Evolutionary conservation across 1,140 invertebrate genomes (phyloP).

Genomic region (Zaprionus vittiger): DNA sequence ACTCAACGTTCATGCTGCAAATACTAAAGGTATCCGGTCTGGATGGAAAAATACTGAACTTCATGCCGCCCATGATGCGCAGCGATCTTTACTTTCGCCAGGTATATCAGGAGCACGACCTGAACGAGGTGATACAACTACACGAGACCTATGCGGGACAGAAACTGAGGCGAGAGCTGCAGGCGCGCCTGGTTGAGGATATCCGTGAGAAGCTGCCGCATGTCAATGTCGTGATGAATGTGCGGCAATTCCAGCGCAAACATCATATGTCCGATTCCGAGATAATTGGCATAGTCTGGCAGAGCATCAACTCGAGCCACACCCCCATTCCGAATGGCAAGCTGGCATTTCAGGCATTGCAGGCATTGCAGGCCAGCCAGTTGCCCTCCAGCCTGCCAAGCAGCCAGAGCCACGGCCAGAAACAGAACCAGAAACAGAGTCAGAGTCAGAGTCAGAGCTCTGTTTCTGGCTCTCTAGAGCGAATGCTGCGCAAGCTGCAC

Average conservation of each 20-base stretch:
- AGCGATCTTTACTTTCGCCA: constrained; percentile 30
- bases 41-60: constrained; percentile 27
- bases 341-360: neutral
- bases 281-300: constrained; percentile 36
- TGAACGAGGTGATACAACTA: constrained; percentile 23
- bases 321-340: neutral
- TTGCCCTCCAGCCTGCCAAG: neutral
- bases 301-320: constrained; percentile 11
- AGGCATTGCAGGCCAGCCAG: neutral
- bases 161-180: neutral
- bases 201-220: constrained; percentile 23
- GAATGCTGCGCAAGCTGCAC: constrained; percentile 14
- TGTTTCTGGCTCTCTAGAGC: neutral
- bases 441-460: neutral
- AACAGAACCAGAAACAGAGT: too few relatives aligned
- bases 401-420: too few relatives aligned
- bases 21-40: constrained; percentile 10
- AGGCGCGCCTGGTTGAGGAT: constrained; percentile 20
- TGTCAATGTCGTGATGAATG: constrained; percentile 10
- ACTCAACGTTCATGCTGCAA: constrained; percentile 16
- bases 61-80: constrained; percentile 38
- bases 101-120: constrained; percentile 24
- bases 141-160: constrained; percentile 20
- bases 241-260: constrained; percentile 31
- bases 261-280: constrained; percentile 35